Evolutionary conservation across 2,797 vertebrate species (phyloP).

Genomic region (Lacerta viridis): DNA sequence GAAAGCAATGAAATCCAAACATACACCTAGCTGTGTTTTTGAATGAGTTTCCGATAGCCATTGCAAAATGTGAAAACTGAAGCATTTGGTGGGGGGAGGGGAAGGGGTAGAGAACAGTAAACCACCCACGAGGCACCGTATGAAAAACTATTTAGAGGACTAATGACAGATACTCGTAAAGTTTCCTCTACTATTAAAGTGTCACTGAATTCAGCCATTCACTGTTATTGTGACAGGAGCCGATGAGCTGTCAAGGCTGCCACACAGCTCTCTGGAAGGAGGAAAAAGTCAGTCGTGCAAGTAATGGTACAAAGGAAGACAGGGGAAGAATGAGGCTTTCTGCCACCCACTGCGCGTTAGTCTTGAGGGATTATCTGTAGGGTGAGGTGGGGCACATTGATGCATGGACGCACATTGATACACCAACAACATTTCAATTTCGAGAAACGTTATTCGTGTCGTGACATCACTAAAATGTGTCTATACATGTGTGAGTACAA

Average conservation of each 20-base stretch:
- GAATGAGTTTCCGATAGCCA: neutral
- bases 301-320: neutral
- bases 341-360: neutral
- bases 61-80: neutral
- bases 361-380: neutral
- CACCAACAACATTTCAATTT: too few relatives aligned
- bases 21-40: neutral
- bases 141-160: neutral
- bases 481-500: too few relatives aligned
- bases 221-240: neutral
- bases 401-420: neutral
- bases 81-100: neutral
- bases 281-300: neutral
- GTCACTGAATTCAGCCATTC: conserved; percentile 14
- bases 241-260: neutral
- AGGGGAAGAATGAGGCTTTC: neutral
- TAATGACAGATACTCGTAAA: neutral
- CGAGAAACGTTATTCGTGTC: too few relatives aligned
- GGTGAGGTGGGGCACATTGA: neutral
- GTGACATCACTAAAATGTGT: too few relatives aligned
- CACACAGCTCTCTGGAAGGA: neutral
- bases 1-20: neutral
- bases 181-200: conserved; percentile 4
- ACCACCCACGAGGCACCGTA: neutral
- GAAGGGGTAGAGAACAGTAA: neutral